phyloP scores from a whole-genome alignment of 1,140 invertebrate genomes.

The Panagrolaimus sp. region DNA sequence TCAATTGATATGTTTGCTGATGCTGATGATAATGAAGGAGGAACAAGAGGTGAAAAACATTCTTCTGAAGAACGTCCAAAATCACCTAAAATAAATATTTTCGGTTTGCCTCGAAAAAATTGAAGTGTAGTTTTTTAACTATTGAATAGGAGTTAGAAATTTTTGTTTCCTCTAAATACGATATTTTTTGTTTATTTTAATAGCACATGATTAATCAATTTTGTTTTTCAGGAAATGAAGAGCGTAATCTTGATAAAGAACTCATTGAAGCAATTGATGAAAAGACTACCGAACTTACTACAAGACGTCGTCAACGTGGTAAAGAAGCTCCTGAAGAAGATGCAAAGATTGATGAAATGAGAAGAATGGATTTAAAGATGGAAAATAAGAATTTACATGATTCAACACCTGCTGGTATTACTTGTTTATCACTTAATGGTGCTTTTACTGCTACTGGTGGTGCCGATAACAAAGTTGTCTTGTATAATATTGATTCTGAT shows the following conservation, averaged over 20 bases:
- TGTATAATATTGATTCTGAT: slow-evolving; percentile 96
- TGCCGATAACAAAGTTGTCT: slow-evolving; percentile 91
- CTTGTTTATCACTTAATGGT: slow-evolving; percentile 72
- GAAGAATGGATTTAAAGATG: neutral
- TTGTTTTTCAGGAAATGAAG: slow-evolving; percentile 95
- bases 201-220: too few species aligned
- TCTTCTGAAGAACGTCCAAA: too few species aligned
- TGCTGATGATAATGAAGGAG: too few species aligned
- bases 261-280: slow-evolving; percentile 64
- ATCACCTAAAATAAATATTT: too few species aligned
- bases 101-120: too few species aligned
- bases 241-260: slow-evolving; percentile 75
- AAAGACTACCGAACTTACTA: slow-evolving; percentile 66
- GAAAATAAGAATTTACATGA: slow-evolving; percentile 67
- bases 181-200: too few species aligned
- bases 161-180: too few species aligned
- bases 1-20: neutral
- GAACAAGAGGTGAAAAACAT: too few species aligned
- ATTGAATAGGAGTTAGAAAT: too few species aligned
- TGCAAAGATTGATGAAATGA: slow-evolving; percentile 66
- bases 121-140: too few species aligned
- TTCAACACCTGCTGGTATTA: slow-evolving; percentile 91
- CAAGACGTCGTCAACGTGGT: slow-evolving; percentile 7
- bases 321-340: slow-evolving; percentile 31
- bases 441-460: slow-evolving; percentile 70